Conservation (phyloP, 2,113 vertebrate species). For the Archocentrus centrarchus region DNA sequence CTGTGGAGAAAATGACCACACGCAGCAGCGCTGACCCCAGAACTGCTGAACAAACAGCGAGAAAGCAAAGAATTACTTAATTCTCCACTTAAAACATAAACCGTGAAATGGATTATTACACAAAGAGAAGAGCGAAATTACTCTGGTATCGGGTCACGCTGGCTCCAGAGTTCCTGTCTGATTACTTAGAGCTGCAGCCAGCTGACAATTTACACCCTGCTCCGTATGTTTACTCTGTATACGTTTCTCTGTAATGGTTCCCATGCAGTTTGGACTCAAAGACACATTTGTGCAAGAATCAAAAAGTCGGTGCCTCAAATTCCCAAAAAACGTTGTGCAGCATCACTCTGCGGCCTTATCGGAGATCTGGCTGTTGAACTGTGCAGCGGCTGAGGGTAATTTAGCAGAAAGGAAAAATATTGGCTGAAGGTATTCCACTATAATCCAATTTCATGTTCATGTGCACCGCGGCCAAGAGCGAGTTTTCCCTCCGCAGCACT, state of each 20-base stretch:
- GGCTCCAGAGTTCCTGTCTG: slow-evolving; percentile 33
- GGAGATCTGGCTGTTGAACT: slow-evolving; percentile 61
- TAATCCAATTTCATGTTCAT: slow-evolving; percentile 67
- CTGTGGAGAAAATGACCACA: slow-evolving; percentile 63
- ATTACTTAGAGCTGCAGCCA: slow-evolving; percentile 55
- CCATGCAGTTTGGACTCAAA: slow-evolving; percentile 65
- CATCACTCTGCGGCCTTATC: slow-evolving; percentile 54
- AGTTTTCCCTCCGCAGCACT: slow-evolving; percentile 34
- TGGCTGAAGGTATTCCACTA: slow-evolving; percentile 48
- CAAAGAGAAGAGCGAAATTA: slow-evolving; percentile 49
- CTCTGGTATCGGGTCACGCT: slow-evolving; percentile 54
- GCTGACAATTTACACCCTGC: slow-evolving; percentile 51
- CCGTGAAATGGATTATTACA: slow-evolving; percentile 65
- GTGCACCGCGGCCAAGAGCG: slow-evolving; percentile 26
- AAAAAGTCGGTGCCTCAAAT: slow-evolving; percentile 8
- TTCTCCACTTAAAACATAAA: slow-evolving; percentile 66
- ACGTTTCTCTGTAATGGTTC: slow-evolving; percentile 68
- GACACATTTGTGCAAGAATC: slow-evolving; percentile 54
- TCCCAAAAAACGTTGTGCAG: slow-evolving; percentile 46
- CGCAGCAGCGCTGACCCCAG: slow-evolving; percentile 57
- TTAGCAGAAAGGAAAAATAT: slow-evolving; percentile 63
- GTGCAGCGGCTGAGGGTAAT: slow-evolving; percentile 47
- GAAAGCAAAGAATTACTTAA: slow-evolving; percentile 62
- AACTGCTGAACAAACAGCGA: slow-evolving; percentile 67
- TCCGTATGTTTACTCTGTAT: slow-evolving; percentile 64